Conservation (phyloP, 2,888 invertebrate species). For the Sinopyrophorus schimmeli region DNA sequence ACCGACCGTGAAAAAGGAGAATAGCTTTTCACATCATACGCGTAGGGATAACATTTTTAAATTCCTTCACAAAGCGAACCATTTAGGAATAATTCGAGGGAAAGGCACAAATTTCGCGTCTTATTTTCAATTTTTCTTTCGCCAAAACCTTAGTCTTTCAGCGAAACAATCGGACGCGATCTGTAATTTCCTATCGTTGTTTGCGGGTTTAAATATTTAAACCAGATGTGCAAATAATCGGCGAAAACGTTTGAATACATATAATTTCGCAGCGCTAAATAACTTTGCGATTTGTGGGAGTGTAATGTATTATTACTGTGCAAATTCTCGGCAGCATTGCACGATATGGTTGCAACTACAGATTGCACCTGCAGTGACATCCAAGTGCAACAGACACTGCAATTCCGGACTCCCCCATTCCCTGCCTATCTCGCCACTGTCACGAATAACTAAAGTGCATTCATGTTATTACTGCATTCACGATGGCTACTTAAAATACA, state of each 20-base stretch:
- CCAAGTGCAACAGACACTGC: slow-evolving; percentile 26
- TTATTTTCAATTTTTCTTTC: neutral
- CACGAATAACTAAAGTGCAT: slow-evolving; percentile 38
- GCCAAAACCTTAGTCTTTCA: too few species aligned
- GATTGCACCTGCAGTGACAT: slow-evolving; percentile 37
- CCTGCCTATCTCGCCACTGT: slow-evolving; percentile 36
- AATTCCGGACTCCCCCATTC: slow-evolving; percentile 24
- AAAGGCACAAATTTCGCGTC: too few species aligned
- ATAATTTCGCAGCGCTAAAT: slow-evolving; percentile 45
- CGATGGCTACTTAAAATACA: slow-evolving; percentile 38
- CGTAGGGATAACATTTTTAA: too few species aligned
- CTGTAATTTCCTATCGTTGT: slow-evolving; percentile 2
- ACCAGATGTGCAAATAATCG: slow-evolving; percentile 40
- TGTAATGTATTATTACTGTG: slow-evolving; percentile 41
- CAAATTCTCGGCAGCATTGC: slow-evolving; percentile 36
- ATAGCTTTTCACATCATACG: too few species aligned
- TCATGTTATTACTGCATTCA: slow-evolving; percentile 37
- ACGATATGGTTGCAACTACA: slow-evolving; percentile 40
- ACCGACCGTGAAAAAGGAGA: too few species aligned
- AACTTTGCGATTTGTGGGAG: slow-evolving; percentile 41
- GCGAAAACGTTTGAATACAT: slow-evolving; percentile 39
- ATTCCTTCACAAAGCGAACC: too few species aligned
- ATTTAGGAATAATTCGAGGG: too few species aligned
- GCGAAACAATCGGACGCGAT: neutral
- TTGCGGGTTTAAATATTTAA: slow-evolving; percentile 9